Conservation (phyloP, 1,140 invertebrate species). For the Heliconius melpomene region DNA sequence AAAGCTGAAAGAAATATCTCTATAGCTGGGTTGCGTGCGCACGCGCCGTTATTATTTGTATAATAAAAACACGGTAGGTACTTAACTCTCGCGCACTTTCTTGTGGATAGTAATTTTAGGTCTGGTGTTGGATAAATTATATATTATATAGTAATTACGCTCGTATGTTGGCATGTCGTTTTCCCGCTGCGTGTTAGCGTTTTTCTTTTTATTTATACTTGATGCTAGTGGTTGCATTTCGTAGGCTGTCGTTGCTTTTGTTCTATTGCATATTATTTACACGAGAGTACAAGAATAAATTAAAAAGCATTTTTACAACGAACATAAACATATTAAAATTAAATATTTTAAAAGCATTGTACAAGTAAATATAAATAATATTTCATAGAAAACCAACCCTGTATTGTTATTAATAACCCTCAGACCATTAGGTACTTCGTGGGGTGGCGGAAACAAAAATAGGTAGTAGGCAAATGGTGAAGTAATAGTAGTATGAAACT, state of each 20-base stretch:
- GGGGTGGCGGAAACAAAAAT: too few species aligned
- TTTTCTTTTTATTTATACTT: neutral
- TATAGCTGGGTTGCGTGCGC: slow-evolving; percentile 57
- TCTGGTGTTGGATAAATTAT: slow-evolving; percentile 21
- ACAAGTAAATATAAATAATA: too few species aligned
- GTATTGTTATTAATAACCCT: too few species aligned
- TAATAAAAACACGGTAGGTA: slow-evolving; percentile 52
- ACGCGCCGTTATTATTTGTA: slow-evolving; percentile 49
- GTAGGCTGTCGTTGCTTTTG: neutral
- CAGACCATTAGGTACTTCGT: too few species aligned
- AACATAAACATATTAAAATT: neutral
- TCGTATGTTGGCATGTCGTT: neutral
- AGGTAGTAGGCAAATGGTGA: too few species aligned
- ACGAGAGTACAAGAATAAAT: neutral
- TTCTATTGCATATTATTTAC: too few species aligned
- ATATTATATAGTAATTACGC: slow-evolving; percentile 14
- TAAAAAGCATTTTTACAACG: neutral
- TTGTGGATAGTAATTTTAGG: slow-evolving; percentile 59
- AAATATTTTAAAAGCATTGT: too few species aligned
- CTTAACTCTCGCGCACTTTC: slow-evolving; percentile 62
- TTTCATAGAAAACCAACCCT: too few species aligned
- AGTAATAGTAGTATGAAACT: too few species aligned
- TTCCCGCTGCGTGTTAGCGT: neutral
- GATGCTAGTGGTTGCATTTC: neutral
- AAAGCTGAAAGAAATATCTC: slow-evolving; percentile 14